These are phyloP conservation scores for Acomys russatus DNA, from an alignment of 2,797 vertebrate species.

Conservation along the genomic window DNA sequence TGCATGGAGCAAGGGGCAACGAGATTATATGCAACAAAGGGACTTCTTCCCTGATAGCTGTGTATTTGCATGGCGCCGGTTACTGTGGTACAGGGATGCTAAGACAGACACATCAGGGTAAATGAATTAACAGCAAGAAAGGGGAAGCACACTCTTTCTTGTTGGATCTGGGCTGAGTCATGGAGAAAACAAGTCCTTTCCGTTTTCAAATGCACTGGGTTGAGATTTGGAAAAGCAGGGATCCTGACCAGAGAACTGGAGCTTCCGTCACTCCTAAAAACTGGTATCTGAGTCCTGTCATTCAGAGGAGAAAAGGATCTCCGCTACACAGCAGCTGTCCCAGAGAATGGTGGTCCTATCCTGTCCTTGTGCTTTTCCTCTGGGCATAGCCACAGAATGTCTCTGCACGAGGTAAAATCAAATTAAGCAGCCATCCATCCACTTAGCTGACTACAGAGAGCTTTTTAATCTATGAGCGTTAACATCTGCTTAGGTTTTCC, in stretches of 20 bases:
- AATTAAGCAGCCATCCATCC: constrained; percentile 41
- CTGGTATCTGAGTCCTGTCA: neutral
- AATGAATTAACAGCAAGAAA: constrained; percentile 44
- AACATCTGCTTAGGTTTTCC: constrained; percentile 40
- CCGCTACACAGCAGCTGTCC: neutral
- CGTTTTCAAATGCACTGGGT: neutral
- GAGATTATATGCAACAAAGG: constrained; percentile 34
- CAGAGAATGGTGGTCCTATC: neutral
- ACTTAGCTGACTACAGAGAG: constrained; percentile 30
- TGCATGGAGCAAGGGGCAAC: neutral
- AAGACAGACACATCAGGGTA: constrained; percentile 68
- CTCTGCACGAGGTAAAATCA: constrained; percentile 60
- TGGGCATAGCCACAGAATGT: neutral
- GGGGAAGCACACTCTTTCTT: neutral
- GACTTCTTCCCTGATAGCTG: constrained; percentile 27
- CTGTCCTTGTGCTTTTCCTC: neutral
- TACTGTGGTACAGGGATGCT: neutral
- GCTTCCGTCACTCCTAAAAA: neutral
- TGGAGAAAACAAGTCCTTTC: neutral
- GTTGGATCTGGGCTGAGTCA: constrained; percentile 13
- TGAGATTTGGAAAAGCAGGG: neutral
- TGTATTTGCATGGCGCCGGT: constrained; percentile 57
- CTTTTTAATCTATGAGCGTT: constrained; percentile 27
- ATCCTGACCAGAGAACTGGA: neutral
- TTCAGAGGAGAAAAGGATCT: neutral